A percentile compares a stretch with the other conserved stretches of the same genome.
phyloP scores from a whole-genome alignment of 2,113 vertebrate genomes.

The Crocuta crocuta region DNA sequence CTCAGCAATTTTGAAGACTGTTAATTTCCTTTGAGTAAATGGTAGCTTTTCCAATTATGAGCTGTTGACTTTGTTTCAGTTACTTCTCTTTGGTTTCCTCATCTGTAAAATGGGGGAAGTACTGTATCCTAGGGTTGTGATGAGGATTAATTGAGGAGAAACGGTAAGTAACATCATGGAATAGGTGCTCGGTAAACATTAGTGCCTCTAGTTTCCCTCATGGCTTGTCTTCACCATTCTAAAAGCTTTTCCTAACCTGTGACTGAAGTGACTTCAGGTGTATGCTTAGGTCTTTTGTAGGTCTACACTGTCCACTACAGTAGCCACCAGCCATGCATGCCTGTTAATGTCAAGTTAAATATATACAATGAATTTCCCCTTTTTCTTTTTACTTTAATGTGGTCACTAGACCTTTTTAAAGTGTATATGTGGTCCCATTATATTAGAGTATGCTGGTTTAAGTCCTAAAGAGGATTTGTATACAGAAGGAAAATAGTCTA shows the following conservation, averaged over 20 bases:
- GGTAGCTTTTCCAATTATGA: not conserved
- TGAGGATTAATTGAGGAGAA: not conserved
- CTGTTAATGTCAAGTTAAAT: not conserved
- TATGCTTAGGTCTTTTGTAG: not conserved
- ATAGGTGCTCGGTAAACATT: not conserved
- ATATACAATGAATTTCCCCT: not conserved
- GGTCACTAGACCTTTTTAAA: not conserved
- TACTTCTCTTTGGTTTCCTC: constrained; percentile 20
- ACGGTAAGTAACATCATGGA: not conserved
- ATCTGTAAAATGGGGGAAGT: not conserved
- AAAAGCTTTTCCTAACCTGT: not conserved
- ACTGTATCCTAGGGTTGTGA: not conserved
- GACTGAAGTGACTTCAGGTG: not conserved
- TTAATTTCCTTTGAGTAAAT: not conserved
- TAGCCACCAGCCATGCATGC: not conserved
- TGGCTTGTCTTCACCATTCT: not conserved
- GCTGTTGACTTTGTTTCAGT: not conserved
- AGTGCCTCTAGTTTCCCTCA: not conserved
- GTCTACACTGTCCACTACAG: not conserved
- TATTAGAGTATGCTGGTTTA: not conserved
- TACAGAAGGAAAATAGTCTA: not conserved
- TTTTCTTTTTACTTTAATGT: not conserved
- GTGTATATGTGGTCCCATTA: not conserved
- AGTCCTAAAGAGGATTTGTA: not conserved
- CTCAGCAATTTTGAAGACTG: not conserved